These are phyloP conservation scores for Tricholaema leucomelas DNA, from an alignment of 2,113 vertebrate genomes.

Conservation along the genomic window DNA sequence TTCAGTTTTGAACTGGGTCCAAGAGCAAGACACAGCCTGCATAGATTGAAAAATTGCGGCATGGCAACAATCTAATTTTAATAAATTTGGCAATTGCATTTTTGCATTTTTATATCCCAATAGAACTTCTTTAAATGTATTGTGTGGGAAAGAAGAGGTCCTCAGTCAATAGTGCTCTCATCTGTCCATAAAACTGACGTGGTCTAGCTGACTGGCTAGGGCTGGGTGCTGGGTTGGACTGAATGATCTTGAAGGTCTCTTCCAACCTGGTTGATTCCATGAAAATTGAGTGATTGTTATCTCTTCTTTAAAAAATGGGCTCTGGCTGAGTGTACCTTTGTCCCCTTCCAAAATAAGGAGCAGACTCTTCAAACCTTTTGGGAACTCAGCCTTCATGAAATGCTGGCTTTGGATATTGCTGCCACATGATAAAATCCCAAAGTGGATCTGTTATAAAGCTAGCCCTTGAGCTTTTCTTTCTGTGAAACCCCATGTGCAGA, in stretches of 20 bases:
- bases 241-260: too few species aligned
- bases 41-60: not conserved
- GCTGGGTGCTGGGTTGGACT: too few species aligned
- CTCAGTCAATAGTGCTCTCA: not conserved
- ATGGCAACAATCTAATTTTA: not conserved
- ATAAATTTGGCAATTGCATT: not conserved
- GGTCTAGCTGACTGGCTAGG: too few species aligned
- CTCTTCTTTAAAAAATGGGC: not conserved
- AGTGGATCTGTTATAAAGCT: not conserved
- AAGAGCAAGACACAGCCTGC: not conserved
- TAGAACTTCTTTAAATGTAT: not conserved
- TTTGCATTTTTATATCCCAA: not conserved
- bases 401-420: not conserved
- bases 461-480: not conserved
- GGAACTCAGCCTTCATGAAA: not conserved
- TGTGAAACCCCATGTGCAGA: accelerated
- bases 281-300: not conserved
- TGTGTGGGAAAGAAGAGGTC: not conserved
- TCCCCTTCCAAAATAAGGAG: too few species aligned
- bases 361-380: not conserved
- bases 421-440: not conserved
- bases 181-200: not conserved
- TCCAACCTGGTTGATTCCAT: too few species aligned
- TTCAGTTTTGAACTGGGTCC: not conserved
- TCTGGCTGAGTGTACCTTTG: not conserved